Conservation (phyloP, 2,888 invertebrate genomes). For the Spisula subtruncata region DNA sequence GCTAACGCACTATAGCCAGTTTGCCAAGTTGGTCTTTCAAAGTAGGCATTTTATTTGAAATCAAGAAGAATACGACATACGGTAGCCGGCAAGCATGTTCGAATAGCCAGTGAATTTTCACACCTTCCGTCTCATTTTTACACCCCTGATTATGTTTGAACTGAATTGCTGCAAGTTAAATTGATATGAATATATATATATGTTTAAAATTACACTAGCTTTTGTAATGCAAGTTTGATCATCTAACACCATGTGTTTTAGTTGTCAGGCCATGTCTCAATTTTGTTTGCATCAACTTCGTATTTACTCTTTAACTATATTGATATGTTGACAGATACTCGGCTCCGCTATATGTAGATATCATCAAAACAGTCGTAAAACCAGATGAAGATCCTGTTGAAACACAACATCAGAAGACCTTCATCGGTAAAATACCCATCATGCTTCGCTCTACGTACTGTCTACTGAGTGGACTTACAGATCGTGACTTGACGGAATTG, state of each 20-base stretch:
- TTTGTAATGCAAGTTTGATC: no score
- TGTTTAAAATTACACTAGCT: no score
- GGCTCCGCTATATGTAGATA: conserved; percentile 99
- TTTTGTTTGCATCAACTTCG: background rate
- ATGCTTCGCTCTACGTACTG: conserved; percentile 99
- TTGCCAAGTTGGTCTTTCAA: no score
- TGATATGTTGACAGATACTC: conserved; percentile 91
- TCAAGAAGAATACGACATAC: no score
- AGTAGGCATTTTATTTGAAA: no score
- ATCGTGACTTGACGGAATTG: conserved; percentile 99
- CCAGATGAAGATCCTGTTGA: conserved; percentile 95
- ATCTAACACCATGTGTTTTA: background rate
- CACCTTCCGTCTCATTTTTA: no score
- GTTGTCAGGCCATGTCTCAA: background rate
- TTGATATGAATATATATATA: no score
- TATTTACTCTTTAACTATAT: background rate
- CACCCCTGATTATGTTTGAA: no score
- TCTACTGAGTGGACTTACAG: conserved; percentile 96
- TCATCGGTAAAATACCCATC: conserved; percentile 97
- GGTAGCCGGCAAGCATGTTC: no score
- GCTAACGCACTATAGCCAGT: no score
- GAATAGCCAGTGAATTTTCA: no score
- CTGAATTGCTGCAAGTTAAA: no score
- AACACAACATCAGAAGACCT: conserved; percentile 92
- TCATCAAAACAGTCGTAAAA: conserved; percentile 97